phyloP scores from a whole-genome alignment of 2,113 vertebrate species.

The Heterotilapia buettikoferi region DNA sequence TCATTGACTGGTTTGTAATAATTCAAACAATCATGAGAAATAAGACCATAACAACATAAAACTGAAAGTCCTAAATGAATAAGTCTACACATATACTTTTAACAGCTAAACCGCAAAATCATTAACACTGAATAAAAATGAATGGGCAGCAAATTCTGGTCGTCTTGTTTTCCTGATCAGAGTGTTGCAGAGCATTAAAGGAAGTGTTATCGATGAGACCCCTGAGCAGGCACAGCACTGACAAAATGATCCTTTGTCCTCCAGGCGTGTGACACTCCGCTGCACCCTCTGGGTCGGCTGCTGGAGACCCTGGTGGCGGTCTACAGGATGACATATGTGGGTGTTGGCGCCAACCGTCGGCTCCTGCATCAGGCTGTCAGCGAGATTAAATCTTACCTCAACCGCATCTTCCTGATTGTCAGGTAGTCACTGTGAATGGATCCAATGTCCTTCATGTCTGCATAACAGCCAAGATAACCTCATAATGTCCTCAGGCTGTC shows the following conservation, averaged over 20 bases:
- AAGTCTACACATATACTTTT: background rate
- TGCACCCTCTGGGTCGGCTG: conserved; percentile 89
- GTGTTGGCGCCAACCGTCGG: conserved; percentile 92
- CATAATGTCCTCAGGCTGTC: background rate
- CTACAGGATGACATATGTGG: conserved; percentile 97
- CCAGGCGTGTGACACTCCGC: conserved; percentile 94
- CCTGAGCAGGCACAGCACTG: background rate
- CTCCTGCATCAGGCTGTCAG: conserved; percentile 89
- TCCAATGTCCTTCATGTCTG: background rate
- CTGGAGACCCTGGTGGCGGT: conserved; percentile 90
- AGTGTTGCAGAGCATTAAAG: background rate
- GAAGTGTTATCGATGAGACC: background rate
- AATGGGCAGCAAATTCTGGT: background rate
- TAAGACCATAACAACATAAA: background rate
- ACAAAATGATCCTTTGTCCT: background rate
- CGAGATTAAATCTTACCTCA: conserved; percentile 95
- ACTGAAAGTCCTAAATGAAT: background rate
- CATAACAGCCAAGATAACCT: background rate
- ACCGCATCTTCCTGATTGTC: conserved; percentile 88
- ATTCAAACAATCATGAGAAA: background rate
- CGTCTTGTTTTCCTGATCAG: background rate
- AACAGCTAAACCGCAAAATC: background rate
- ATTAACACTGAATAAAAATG: background rate
- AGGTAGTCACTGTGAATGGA: conserved; percentile 64
- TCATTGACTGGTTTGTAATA: background rate